Percentiles rank a stretch among this genome's conserved stretches.
phyloP scores from a whole-genome alignment of 2,888 invertebrate species.

The Synanthedon formicaeformis region DNA sequence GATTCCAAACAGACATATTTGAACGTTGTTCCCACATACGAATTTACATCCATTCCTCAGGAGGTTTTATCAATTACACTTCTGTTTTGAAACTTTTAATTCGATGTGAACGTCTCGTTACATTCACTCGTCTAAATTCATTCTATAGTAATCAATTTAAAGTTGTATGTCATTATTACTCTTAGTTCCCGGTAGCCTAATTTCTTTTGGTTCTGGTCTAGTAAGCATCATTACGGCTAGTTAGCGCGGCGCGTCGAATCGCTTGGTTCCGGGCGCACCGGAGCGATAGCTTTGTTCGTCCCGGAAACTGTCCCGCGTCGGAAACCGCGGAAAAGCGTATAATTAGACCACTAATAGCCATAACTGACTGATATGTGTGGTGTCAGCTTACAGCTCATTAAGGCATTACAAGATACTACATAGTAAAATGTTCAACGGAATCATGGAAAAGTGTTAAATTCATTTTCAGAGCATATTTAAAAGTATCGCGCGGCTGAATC shows the following conservation, averaged over 20 bases:
- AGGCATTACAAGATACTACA: conserved; percentile 1
- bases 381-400: conserved; percentile 10
- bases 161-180: background rate
- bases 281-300: conserved; percentile 18
- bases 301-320: conserved; percentile 43
- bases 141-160: background rate
- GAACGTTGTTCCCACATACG: conserved; percentile 40
- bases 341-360: conserved; percentile 43
- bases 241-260: conserved; percentile 27
- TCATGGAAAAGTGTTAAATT: background rate
- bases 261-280: conserved; percentile 16
- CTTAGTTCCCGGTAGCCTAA: conserved; percentile 17
- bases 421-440: background rate
- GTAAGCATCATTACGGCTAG: conserved; percentile 19
- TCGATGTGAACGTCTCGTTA: conserved; percentile 8
- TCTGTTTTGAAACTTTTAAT: background rate
- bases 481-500: background rate
- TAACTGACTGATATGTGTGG: conserved; percentile 24
- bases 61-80: conserved; percentile 5
- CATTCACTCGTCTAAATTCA: background rate
- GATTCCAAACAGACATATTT: conserved; percentile 49
- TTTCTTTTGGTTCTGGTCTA: conserved; percentile 19
- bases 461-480: background rate
- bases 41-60: conserved; percentile 9
- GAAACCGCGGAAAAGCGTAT: conserved; percentile 44